Base-by-base conservation (phyloP, 2,888 invertebrate species). In the Ametastegia equiseti region DNA sequence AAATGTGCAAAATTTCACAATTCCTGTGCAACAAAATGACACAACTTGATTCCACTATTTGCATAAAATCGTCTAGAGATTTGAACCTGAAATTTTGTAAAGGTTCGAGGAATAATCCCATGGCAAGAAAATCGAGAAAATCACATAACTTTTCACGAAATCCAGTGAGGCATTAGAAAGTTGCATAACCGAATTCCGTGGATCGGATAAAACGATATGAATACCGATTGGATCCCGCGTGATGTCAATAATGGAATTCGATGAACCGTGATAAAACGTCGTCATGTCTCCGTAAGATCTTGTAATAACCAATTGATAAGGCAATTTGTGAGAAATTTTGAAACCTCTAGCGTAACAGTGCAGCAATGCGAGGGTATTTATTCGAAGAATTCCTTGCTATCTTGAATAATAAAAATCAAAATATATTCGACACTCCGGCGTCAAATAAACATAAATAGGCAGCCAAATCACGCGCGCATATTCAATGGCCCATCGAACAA, bases 401-500 rank as follows among this genome's bases (percentile, higher is more conserved):
- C 60, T 60, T 15, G 60, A 60, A 60, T 60, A 60, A 60, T 60
- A 60, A 60, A 60, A 60, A 60, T 13, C 27, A 11, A 11, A 30
- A 60, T 60, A 60, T 60, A 60, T 60, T 30, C 30, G 60, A 60
- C 60, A 60, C 6, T 30, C 23, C 3, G 60, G 13, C 23, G 30
- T 60, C 15, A 15, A 30, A 30, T 30, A 19, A 15, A 15, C 15
- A 30, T 60, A 60, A 60, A 60, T 60, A 30, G 60, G 5, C 30
- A 15, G 1, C 6, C 13, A 15, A 23, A 27, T 30, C 60, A 15
- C 19, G 33, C 65, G 36, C 19, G 33, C 9, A 65, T 39, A 65
- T 65, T 65, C 65, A 65, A 65, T 65, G 65, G 65, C n/a, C 36
- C 65, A 36, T 65, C 36, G n/a, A 39, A 65, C 36, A 65, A 19